Base-by-base conservation (phyloP, 2,888 invertebrate genomes). In the Tetanocera ferruginea region DNA sequence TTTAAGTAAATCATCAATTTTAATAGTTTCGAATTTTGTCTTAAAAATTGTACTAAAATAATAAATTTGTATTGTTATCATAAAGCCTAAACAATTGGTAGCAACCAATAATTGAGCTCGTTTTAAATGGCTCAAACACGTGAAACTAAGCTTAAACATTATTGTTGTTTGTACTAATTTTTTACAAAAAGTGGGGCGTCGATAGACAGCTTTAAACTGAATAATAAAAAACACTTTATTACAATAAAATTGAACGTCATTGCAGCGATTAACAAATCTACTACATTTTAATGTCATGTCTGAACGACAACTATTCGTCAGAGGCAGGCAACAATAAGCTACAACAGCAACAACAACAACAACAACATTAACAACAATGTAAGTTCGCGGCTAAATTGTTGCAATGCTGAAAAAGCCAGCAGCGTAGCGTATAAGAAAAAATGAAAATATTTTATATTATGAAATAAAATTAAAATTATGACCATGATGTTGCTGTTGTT, bases 381-480 rank as follows among this genome's bases (percentile, higher is more conserved):
- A 64, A 55, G 52, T 71, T 57, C 23, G 55, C 14, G 71, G 49
- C 49, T 51, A 69, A 69, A 69, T 51, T 37, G 19, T 34, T 25
- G 37, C 72, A 55, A 60, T 23, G 19, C 5, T 43, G 60, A 14
- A 37, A 43, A 17, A 25, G 25, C 55, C 23, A 28, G 19, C 55
- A 57, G 11, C 34, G 5, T 23, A 69, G 17, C 51, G 28, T 8
- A 49, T 9, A 51, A 51, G 25, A 49, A 69, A 14, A 11, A 49
- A 25, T 14, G 51, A 69, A 25, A 64, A 34, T 11, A 43, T 43
- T 43, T 43, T 43, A 43, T 82, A 80, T 81, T 82, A 80, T 71
- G 34, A 55, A 31, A 43, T 31, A 51, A 57, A 67, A 69, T 82
- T 80, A 78, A 82, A 80, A 80, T 81, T 81, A 80, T 81, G 83